Evolutionary conservation across 2,888 invertebrate species (phyloP), one percentile per base, ranked within the genome.

Genomic region (Belgica antarctica): DNA sequence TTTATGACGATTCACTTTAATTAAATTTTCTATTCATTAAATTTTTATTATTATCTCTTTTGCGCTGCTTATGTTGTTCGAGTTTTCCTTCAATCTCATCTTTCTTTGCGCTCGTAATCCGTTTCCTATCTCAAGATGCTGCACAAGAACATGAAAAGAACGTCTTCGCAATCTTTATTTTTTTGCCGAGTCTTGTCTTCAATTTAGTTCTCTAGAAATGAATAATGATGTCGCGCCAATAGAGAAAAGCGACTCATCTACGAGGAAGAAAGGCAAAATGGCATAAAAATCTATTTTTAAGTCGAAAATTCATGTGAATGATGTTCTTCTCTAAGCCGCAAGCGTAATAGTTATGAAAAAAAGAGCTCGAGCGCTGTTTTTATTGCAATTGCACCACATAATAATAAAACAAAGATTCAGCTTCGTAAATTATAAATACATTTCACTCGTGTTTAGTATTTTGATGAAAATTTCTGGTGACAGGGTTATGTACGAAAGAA

Each of bases 1-100:
- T 65, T 65, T 65, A 65, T 65, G 65, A 65, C 47, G 47, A 27
- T 36, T 65, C 65, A 36, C 19, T 65, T 63, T 65, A 65, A 65
- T 65, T 65, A 65, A 65, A 65, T 63, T 36, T 63, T 28, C 63
- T 63, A 63, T 63, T 63, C 63, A 63, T 63, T 63, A 63, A 41
- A 34, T 63, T 63, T 63, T 63, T 63, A 41, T 63, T 63, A 63
- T 63, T 63, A 63, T 63, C 36, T 31, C n/a, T 52, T 52, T 52
- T 52, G 7, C 52, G 17, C 8, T 22, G 52, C 52, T 52, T n/a
- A 41, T 41, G 41, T 34, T 34, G 34, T 34, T 34, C 41, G 41
- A 41, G 41, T n/a, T 41, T 41, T 41, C 41, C 41, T 41, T 15
- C 41, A 41, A 41, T 41, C 41, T 52, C 52, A 52, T 52, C 12